Percentiles rank a stretch among this genome's conserved stretches.
phyloP scores from a whole-genome alignment of 2,113 vertebrate genomes.

The Riparia riparia region DNA sequence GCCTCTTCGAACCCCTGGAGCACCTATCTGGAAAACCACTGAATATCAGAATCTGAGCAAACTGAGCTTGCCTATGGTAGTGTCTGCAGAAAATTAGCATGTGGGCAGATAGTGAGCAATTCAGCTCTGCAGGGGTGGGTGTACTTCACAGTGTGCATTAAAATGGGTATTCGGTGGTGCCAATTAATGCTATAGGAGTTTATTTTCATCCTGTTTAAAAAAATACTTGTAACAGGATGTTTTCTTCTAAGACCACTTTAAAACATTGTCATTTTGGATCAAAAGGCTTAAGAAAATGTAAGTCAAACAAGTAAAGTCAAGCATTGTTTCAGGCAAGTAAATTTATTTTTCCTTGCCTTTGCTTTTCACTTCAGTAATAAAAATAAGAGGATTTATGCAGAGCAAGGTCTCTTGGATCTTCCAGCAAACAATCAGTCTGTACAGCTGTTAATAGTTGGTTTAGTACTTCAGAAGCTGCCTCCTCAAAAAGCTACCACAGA shows the following conservation, averaged over 20 bases:
- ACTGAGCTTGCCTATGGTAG: neutral
- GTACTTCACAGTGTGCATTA: neutral
- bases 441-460: neutral
- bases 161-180: neutral
- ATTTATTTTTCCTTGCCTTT: neutral
- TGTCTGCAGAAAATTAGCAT: neutral
- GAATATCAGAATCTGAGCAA: neutral
- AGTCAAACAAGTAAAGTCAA: neutral
- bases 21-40: neutral
- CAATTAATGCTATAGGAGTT: neutral
- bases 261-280: neutral
- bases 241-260: neutral
- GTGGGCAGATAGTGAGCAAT: neutral
- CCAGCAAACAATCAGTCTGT: neutral
- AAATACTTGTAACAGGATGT: neutral
- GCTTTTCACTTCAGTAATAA: neutral
- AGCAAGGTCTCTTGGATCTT: neutral
- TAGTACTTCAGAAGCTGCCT: neutral
- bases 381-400: neutral
- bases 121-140: neutral
- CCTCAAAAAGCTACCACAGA: neutral
- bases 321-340: neutral
- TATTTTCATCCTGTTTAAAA: neutral
- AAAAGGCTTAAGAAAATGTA: neutral
- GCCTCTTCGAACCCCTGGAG: neutral